These are phyloP conservation scores for Eupithecia centaureata DNA, from an alignment of 2,888 invertebrate species.

Conservation along the genomic window DNA sequence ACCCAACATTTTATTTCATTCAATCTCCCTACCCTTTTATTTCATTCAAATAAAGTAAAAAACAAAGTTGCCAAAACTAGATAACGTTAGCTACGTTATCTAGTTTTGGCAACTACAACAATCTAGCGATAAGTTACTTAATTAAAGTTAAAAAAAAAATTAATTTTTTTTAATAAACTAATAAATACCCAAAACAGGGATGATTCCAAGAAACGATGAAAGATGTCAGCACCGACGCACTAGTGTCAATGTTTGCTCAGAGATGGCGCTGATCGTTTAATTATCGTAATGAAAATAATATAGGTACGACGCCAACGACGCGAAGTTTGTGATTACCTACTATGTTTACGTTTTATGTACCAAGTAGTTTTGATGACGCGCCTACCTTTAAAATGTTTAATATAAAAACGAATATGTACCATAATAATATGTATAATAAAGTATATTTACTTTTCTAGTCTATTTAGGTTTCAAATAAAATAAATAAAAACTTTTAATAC, in stretches of 20 bases:
- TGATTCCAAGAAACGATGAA: slow-evolving; percentile 13
- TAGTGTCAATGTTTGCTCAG: slow-evolving; percentile 17
- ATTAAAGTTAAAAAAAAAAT: too few species aligned
- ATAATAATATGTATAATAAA: not conserved
- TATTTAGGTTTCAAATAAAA: not conserved
- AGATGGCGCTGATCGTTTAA: slow-evolving; percentile 36
- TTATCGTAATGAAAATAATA: not conserved
- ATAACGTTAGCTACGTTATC: not conserved
- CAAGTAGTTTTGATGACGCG: not conserved
- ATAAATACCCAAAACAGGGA: too few species aligned
- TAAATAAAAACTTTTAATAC: not conserved
- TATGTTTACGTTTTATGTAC: slow-evolving; percentile 1
- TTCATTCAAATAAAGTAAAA: slow-evolving; percentile 14
- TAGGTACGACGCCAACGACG: too few species aligned
- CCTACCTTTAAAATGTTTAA: not conserved
- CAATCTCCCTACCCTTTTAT: slow-evolving; percentile 26
- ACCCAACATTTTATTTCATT: slow-evolving; percentile 32
- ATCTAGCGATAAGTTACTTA: not conserved
- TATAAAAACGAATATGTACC: not conserved
- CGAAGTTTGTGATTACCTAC: not conserved
- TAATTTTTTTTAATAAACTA: too few species aligned
- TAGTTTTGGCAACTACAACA: too few species aligned
- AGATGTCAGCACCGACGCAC: slow-evolving; percentile 26
- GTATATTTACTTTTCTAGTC: not conserved
- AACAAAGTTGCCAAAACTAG: not conserved